phyloP scores from a whole-genome alignment of 2,797 vertebrate species.

The Hipposideros larvatus region DNA sequence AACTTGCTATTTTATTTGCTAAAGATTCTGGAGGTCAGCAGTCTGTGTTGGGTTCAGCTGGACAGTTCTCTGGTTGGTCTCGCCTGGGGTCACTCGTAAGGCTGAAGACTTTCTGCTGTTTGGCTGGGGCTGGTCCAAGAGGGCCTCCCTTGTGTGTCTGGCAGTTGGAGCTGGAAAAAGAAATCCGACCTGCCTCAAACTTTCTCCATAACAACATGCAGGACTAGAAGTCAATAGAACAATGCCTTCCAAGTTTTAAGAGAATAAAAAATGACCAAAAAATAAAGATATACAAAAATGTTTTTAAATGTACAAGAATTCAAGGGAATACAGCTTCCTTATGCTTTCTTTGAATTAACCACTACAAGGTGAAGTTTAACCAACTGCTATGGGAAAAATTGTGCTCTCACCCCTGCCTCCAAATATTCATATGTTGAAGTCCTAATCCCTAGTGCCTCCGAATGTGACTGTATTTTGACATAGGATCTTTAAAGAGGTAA shows the following conservation, averaged over 20 bases:
- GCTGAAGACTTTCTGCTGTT: neutral
- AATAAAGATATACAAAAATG: neutral
- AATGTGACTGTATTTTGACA: neutral
- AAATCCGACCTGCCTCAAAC: neutral
- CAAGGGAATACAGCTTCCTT: neutral
- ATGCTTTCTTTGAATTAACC: neutral
- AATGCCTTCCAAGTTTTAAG: neutral
- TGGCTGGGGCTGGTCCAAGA: neutral
- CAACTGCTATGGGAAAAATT: neutral
- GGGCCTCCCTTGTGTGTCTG: neutral
- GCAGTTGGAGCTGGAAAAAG: neutral
- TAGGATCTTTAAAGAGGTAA: neutral
- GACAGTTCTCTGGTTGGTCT: neutral
- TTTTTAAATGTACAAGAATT: slow-evolving; percentile 29
- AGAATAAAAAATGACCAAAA: neutral
- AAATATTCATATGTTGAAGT: neutral
- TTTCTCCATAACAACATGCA: neutral
- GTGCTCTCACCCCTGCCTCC: no score
- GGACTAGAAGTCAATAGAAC: neutral
- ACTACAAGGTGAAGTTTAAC: neutral
- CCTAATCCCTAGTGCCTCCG: neutral
- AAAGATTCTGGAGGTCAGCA: neutral
- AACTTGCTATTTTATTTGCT: neutral
- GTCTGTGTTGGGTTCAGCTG: neutral
- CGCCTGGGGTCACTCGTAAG: rapidly evolving